Evolutionary conservation across 2,888 invertebrate genomes (phyloP).

Genomic region (Drosophila limbata): DNA sequence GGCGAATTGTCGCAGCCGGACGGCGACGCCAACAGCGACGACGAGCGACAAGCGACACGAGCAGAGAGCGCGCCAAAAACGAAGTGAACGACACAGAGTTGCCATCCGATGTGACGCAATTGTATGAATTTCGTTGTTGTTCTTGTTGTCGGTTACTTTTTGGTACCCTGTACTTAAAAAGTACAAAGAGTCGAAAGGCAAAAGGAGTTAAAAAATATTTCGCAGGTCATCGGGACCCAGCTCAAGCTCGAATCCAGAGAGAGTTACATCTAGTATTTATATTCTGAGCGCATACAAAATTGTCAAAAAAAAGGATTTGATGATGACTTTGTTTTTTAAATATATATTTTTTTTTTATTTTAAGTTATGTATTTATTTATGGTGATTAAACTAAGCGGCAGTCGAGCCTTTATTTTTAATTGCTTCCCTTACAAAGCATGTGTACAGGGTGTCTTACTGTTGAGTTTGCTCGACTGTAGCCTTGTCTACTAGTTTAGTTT

Average conservation of each 20-base stretch:
- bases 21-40: constrained; percentile 7
- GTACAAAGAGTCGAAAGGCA: neutral
- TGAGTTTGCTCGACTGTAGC: neutral
- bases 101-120: constrained; percentile 33
- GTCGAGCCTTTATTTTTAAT: neutral
- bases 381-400: too few species aligned
- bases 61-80: constrained; percentile 58
- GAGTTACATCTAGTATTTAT: too few species aligned
- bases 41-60: constrained; percentile 20
- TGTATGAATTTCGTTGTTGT: constrained; percentile 5
- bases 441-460: neutral
- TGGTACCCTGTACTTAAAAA: neutral
- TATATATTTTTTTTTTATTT: too few species aligned
- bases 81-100: constrained; percentile 44
- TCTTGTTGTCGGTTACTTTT: neutral
- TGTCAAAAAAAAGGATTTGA: too few species aligned
- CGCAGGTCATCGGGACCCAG: too few species aligned
- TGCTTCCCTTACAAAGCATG: neutral
- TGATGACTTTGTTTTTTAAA: too few species aligned
- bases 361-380: too few species aligned
- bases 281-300: too few species aligned
- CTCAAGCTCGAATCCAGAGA: too few species aligned
- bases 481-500: neutral
- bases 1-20: constrained; percentile 55
- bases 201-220: too few species aligned